Percentiles rank a stretch among this genome's conserved stretches.
These are phyloP conservation scores for Arrhamphus sclerolepis DNA, from an alignment of 2,797 vertebrate genomes.

Conservation along the genomic window DNA sequence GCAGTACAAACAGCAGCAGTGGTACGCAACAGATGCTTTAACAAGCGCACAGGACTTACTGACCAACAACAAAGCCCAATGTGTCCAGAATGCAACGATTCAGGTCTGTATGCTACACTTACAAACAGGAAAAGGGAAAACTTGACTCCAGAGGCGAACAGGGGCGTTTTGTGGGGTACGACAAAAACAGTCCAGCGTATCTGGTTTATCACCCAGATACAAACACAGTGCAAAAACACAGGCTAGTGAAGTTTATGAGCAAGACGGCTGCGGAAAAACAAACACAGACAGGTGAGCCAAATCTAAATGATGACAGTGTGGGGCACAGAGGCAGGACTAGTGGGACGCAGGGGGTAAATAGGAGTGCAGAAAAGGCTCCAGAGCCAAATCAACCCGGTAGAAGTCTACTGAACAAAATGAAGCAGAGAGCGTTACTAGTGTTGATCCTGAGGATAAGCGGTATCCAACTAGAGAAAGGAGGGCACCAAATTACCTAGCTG, in stretches of 20 bases:
- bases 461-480: not conserved
- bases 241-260: not conserved
- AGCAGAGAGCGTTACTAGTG: rapidly evolving
- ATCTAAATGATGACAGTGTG: not conserved
- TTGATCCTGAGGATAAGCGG: not conserved
- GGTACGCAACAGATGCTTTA: not conserved
- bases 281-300: not conserved
- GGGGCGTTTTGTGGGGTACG: too few relatives aligned
- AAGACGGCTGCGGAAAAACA: not conserved
- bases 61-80: not conserved
- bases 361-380: not conserved
- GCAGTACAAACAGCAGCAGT: too few relatives aligned
- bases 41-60: not conserved
- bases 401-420: not conserved
- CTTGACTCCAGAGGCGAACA: not conserved
- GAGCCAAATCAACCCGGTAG: not conserved
- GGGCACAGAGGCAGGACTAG: not conserved
- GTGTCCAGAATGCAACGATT: not conserved
- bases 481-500: not conserved
- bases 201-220: not conserved
- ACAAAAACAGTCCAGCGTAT: too few relatives aligned
- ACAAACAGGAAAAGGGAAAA: not conserved
- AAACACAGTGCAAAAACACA: not conserved
- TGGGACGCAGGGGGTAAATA: not conserved
- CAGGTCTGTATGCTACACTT: not conserved